Conservation (phyloP, 2,113 vertebrate species). For the Cairina moschata region DNA sequence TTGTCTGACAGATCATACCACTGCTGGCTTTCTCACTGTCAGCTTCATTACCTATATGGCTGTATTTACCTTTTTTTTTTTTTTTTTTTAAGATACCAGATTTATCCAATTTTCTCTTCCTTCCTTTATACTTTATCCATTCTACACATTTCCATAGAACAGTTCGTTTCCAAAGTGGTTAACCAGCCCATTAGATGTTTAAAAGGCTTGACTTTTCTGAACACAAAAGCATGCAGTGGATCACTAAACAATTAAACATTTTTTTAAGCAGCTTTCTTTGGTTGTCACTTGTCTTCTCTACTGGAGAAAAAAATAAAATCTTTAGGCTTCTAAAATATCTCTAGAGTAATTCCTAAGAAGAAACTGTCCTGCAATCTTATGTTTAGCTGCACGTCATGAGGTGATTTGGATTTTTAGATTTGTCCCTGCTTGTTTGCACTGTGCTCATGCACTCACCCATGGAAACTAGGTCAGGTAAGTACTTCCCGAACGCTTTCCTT, state of each 20-base stretch:
- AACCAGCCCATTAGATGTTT: background rate
- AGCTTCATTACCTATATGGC: background rate
- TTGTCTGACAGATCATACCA: too few relatives aligned
- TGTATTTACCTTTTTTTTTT: background rate
- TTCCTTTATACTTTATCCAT: background rate
- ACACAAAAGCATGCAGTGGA: background rate
- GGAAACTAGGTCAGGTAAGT: background rate
- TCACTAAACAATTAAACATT: background rate
- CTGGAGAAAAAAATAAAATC: background rate
- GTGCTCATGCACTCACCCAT: background rate
- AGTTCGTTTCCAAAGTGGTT: background rate
- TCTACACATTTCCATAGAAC: background rate
- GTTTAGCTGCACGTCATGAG: background rate
- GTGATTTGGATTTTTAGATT: slow-evolving; percentile 7
- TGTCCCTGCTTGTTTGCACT: slow-evolving; percentile 25
- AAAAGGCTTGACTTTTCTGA: background rate
- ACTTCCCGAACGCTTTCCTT: slow-evolving; percentile 6
- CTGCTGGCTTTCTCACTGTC: background rate
- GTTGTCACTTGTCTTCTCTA: background rate
- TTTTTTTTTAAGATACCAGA: background rate
- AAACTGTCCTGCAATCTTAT: background rate
- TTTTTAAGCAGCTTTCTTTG: background rate
- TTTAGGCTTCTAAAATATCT: background rate
- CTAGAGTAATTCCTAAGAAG: background rate
- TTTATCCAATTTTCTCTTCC: background rate